phyloP scores from a whole-genome alignment of 2,113 vertebrate species.

The Steatornis caripensis region DNA sequence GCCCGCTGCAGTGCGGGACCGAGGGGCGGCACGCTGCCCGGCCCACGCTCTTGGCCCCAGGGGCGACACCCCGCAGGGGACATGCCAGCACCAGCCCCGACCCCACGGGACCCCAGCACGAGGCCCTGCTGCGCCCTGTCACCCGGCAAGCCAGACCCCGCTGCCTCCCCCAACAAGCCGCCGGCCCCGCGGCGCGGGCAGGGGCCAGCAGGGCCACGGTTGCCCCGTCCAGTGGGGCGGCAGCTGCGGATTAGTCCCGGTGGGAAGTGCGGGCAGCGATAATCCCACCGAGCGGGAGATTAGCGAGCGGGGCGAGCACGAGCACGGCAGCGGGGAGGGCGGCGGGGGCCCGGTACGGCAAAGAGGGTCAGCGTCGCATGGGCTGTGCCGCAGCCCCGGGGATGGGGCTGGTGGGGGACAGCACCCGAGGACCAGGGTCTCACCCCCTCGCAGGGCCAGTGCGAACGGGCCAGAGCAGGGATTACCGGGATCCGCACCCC shows the following conservation, averaged over 20 bases:
- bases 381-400: neutral
- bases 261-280: neutral
- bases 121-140: neutral
- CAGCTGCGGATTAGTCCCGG: neutral
- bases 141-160: accelerated
- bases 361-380: accelerated
- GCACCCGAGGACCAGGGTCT: neutral
- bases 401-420: neutral
- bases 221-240: accelerated
- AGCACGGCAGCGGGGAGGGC: neutral
- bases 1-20: no score
- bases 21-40: neutral
- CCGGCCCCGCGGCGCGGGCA: accelerated
- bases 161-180: no score
- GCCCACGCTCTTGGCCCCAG: accelerated
- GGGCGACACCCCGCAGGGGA: neutral
- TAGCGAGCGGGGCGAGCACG: neutral
- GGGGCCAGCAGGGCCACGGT: neutral
- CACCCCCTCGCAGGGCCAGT: neutral
- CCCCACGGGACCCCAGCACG: accelerated
- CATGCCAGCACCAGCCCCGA: accelerated
- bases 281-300: neutral
- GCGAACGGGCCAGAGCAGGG: neutral
- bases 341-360: accelerated
- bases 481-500: neutral